These are phyloP conservation scores for Hemicrepidius hirtus DNA, from an alignment of 2,888 invertebrate genomes.

Conservation along the genomic window DNA sequence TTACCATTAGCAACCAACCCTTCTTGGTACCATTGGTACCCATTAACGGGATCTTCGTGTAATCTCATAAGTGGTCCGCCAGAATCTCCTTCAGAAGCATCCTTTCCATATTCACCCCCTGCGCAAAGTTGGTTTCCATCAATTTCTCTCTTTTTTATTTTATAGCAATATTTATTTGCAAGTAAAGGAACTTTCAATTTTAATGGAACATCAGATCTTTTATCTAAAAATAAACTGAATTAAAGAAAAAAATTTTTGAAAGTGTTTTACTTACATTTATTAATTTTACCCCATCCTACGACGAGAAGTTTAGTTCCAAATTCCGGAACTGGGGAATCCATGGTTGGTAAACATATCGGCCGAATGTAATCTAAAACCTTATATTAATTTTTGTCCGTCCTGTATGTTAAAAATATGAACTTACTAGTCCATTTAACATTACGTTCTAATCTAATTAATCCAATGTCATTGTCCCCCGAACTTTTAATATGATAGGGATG, in stretches of 20 bases:
- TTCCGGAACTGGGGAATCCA: neutral
- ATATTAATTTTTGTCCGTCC: too few relatives aligned
- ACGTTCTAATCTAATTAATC: slow-evolving; percentile 72
- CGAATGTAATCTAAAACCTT: slow-evolving; percentile 29
- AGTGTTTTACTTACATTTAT: slow-evolving; percentile 7
- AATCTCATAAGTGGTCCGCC: neutral
- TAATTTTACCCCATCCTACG: slow-evolving; percentile 10
- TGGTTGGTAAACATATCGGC: slow-evolving; percentile 24
- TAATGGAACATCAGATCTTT: too few relatives aligned
- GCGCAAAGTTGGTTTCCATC: too few relatives aligned
- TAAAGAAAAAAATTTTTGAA: too few relatives aligned
- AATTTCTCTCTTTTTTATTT: too few relatives aligned
- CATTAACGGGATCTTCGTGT: neutral
- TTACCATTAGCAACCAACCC: neutral
- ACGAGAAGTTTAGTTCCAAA: neutral
- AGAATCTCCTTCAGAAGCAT: neutral
- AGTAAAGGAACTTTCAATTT: too few relatives aligned
- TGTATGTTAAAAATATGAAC: too few relatives aligned
- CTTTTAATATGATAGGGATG: slow-evolving; percentile 2
- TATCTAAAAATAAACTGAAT: too few relatives aligned
- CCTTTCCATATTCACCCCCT: too few relatives aligned
- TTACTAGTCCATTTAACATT: slow-evolving; percentile 71
- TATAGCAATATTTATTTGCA: too few relatives aligned
- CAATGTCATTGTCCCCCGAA: slow-evolving; percentile 62
- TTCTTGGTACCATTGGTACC: neutral